A percentile compares a stretch with the other conserved stretches of the same genome.
Evolutionary conservation across 2,797 vertebrate species (phyloP).

Genomic region (Muraenolepis orangiensis): DNA sequence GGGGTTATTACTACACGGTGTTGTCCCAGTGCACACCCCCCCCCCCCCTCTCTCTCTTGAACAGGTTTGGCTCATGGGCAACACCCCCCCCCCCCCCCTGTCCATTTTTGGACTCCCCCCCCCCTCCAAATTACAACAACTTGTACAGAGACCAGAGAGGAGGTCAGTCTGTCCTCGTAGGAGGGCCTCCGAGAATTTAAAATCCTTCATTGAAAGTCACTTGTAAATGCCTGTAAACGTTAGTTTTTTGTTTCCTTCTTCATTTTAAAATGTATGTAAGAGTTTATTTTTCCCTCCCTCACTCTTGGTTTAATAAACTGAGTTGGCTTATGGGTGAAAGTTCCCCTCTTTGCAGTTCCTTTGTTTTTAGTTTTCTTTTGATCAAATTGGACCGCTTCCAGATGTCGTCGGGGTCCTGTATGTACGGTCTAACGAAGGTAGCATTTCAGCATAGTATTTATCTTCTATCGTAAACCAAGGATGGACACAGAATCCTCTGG

Average conservation of each 20-base stretch:
- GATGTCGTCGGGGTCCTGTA: conserved; percentile 39
- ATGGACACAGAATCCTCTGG: conserved; percentile 40
- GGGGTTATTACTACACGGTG: conserved; percentile 63
- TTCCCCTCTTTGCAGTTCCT: conserved; percentile 16
- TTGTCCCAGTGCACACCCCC: conserved; percentile 50
- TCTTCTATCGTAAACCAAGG: conserved; percentile 54
- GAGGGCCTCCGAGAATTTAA: conserved; percentile 43
- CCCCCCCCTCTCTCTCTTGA: conserved; percentile 38
- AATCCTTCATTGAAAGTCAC: conserved; percentile 56
- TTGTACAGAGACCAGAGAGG: conserved; percentile 60
- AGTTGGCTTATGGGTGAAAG: conserved; percentile 47
- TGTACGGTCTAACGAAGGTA: conserved; percentile 44
- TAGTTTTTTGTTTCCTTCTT: conserved; percentile 63
- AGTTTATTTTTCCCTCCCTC: conserved; percentile 54
- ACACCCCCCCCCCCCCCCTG: conserved; percentile 36
- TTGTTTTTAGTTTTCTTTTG: conserved; percentile 11
- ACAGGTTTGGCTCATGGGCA: conserved; percentile 49
- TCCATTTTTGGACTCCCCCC: conserved; percentile 32
- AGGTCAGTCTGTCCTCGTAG: conserved; percentile 41
- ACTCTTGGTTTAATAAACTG: conserved; percentile 50
- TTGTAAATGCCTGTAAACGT: conserved; percentile 66
- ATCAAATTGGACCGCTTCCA: conserved; percentile 52
- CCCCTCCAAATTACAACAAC: conserved; percentile 14
- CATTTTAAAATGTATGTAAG: conserved; percentile 51
- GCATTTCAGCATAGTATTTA: conserved; percentile 65